phyloP scores from a whole-genome alignment of 2,797 vertebrate genomes.

The Ptychobarbus kaznakovi region DNA sequence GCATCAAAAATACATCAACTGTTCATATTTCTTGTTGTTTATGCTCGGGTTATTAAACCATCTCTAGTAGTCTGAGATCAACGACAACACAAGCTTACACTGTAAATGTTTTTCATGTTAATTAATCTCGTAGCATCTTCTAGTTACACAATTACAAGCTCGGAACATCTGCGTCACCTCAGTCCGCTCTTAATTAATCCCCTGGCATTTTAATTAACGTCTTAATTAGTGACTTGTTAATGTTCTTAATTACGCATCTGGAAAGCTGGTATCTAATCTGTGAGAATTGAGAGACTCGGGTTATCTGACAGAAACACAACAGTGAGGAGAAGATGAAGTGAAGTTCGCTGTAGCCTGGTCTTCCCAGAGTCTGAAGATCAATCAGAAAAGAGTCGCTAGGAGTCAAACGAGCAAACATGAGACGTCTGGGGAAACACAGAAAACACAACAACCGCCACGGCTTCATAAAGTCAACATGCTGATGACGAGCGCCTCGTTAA shows the following conservation, averaged over 20 bases:
- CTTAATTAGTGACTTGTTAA: constrained; percentile 62
- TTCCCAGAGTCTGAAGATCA: background rate
- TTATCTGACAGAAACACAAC: background rate
- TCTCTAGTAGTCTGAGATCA: background rate
- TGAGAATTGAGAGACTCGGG: constrained; percentile 14
- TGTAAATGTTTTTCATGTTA: constrained; percentile 42
- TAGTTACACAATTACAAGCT: constrained; percentile 51
- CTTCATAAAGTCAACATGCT: background rate
- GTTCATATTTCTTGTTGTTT: background rate
- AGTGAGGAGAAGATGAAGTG: background rate
- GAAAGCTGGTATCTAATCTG: constrained; percentile 44
- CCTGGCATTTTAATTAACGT: constrained; percentile 59
- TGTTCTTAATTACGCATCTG: constrained; percentile 58
- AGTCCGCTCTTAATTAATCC: constrained; percentile 66
- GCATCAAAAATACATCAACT: constrained; percentile 8
- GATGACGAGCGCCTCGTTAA: background rate
- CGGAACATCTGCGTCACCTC: constrained; percentile 23
- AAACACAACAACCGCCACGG: background rate
- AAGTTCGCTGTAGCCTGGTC: background rate
- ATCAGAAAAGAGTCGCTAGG: background rate
- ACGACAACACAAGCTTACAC: constrained; percentile 1
- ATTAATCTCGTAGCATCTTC: constrained; percentile 47
- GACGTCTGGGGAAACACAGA: background rate
- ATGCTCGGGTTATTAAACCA: background rate
- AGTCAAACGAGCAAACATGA: background rate